Percentiles rank a stretch among this genome's conserved stretches.
Conservation (phyloP, 2,888 invertebrate species). For the Limenitis camilla region DNA sequence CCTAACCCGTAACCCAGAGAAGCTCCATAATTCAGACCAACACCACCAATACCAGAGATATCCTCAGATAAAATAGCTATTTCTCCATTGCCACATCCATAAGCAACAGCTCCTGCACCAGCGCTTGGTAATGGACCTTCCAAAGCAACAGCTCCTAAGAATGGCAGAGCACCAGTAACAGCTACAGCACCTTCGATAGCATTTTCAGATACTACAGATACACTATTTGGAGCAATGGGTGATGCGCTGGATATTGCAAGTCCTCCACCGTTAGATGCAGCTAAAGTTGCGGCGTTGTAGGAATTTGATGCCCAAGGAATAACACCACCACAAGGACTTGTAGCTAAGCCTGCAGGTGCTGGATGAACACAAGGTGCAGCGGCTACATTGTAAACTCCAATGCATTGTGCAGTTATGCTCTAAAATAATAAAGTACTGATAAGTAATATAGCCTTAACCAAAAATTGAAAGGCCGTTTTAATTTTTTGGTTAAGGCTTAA, state of each 20-base stretch:
- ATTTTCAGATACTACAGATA: conserved; percentile 34
- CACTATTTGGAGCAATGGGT: conserved; percentile 25
- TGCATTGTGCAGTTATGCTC: conserved; percentile 26
- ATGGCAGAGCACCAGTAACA: conserved; percentile 31
- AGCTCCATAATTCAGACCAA: too few species aligned
- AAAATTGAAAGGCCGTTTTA: background rate
- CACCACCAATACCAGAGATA: conserved; percentile 4
- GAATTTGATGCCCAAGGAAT: conserved; percentile 3
- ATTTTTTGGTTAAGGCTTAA: too few species aligned
- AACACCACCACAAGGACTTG: background rate
- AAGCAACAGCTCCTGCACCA: conserved; percentile 35
- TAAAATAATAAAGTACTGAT: conserved; percentile 12
- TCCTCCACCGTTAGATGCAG: conserved; percentile 15
- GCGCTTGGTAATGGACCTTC: conserved; percentile 34
- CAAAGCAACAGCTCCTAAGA: conserved; percentile 34
- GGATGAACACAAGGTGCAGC: background rate
- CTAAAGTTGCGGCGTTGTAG: background rate
- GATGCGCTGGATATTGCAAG: conserved; percentile 14
- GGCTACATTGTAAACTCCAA: conserved; percentile 5
- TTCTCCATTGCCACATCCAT: conserved; percentile 32
- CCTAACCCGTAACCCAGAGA: too few species aligned
- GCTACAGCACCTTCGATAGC: conserved; percentile 32
- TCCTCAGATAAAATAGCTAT: conserved; percentile 29
- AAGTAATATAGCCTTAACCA: background rate
- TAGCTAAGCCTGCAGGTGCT: conserved; percentile 3